These are phyloP conservation scores for Salticus scenicus DNA, from an alignment of 2,888 invertebrate species.

Conservation along the genomic window DNA sequence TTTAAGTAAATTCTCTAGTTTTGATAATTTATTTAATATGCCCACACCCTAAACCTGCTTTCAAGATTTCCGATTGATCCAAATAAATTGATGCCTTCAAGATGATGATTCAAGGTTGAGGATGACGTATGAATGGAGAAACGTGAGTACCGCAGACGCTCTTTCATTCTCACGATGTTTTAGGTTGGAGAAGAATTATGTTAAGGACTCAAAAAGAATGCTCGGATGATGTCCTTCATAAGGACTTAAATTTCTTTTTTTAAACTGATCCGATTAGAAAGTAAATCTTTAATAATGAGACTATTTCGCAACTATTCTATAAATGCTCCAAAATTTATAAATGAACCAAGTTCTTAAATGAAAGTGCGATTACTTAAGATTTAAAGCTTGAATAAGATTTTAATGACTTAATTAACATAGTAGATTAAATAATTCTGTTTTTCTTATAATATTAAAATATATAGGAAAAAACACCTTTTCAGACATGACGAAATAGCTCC, in stretches of 20 bases:
- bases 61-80: neutral
- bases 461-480: too few species aligned
- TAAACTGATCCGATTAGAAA: neutral
- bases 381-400: too few species aligned
- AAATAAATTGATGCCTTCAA: neutral
- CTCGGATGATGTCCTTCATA: neutral
- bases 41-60: neutral
- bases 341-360: too few species aligned
- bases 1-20: too few species aligned
- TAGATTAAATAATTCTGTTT: too few species aligned
- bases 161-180: neutral
- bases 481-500: too few species aligned
- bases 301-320: neutral
- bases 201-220: slow-evolving; percentile 10
- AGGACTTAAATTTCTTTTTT: slow-evolving; percentile 14
- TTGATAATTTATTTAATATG: too few species aligned
- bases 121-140: neutral
- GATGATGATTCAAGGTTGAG: neutral
- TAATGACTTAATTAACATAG: too few species aligned
- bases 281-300: neutral
- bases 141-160: neutral
- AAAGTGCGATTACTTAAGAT: too few species aligned
- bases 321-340: too few species aligned
- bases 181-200: neutral
- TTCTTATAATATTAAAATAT: too few species aligned